Evolutionary conservation across 2,888 invertebrate species (phyloP), one percentile per base, ranked within the genome.

Genomic region (Caenorhabditis auriculariae): DNA sequence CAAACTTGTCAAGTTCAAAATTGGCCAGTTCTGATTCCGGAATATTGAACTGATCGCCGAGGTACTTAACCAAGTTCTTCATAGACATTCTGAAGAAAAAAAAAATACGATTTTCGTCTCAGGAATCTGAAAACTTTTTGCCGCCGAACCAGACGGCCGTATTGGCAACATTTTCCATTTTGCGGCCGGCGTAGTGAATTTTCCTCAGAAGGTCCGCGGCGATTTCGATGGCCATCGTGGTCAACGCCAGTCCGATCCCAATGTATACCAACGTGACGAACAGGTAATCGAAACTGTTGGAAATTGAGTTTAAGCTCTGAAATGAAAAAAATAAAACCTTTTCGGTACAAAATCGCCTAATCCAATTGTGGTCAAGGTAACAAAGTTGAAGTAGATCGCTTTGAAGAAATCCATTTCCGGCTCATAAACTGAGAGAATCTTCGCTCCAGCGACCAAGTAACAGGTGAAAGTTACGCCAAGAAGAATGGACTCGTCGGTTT

Each of bases 131-230:
- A n/a, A n/a, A 77, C 77, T 75, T 76, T 46, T 73, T 73, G n/a
- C 77, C 78, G 28, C 78, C 78, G 47, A 78, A 78, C 78, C 78
- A 78, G 7, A 78, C 74, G 2, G 67, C 68, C 4, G 75, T 74
- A 44, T 58, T 66, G 12, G 70, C 73, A 7, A 76, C 77, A 56
- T 77, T 77, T 42, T 76, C 75, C 54, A 78, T 75, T 52, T 73
- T 76, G 17, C 78, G 51, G 21, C 78, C 78, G 32, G 70, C 66
- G 54, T 78, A 76, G 50, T 78, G 78, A 15, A 78, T 38, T 49
- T 77, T 74, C 51, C 72, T 76, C 44, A 77, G 52, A 19, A 66
- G 55, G 54, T 77, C 77, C 4, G 74, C 73, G 3, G 76, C 76
- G 17, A 77, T 75, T 50, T 77, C 77, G 5, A 77, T 66, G 21